Conservation (phyloP, 1,140 invertebrate species). For the Lithobius niger region DNA sequence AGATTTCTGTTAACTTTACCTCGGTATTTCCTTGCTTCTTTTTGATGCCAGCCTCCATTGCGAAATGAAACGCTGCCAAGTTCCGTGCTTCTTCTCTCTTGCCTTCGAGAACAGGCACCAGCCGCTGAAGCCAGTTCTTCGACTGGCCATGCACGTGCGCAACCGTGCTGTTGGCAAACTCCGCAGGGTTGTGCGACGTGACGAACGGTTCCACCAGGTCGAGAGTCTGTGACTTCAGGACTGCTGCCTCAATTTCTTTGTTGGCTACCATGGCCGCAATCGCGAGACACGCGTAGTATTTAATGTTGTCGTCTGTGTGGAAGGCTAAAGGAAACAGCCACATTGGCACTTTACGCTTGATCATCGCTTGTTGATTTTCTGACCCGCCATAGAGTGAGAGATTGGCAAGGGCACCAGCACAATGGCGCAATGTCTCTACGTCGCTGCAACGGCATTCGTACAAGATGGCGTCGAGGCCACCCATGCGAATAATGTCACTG, state of each 20-base stretch:
- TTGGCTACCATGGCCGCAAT: conserved; percentile 94
- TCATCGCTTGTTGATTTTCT: conserved; percentile 97
- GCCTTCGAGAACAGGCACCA: conserved; percentile 90
- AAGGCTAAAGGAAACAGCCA: conserved; percentile 98
- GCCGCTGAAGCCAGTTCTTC: conserved; percentile 82
- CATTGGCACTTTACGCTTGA: conserved; percentile 85
- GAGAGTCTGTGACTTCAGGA: conserved; percentile 85
- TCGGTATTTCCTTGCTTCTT: conserved; percentile 88
- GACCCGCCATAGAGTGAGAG: conserved; percentile 89
- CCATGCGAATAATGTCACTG: conserved; percentile 72
- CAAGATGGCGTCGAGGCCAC: conserved; percentile 76
- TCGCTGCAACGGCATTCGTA: conserved; percentile 91
- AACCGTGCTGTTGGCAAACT: conserved; percentile 77
- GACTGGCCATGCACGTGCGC: conserved; percentile 92
- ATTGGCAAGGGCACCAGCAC: conserved; percentile 90
- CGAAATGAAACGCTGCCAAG: conserved; percentile 96
- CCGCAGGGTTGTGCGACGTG: conserved; percentile 78
- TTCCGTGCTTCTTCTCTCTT: conserved; percentile 92
- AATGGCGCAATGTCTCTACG: conserved; percentile 80
- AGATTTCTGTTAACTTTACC: conserved; percentile 23
- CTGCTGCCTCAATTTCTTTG: conserved; percentile 94
- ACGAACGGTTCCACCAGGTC: conserved; percentile 95
- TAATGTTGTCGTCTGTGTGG: conserved; percentile 89
- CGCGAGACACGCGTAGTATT: conserved; percentile 96
- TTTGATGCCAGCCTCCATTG: conserved; percentile 98